Percentiles rank a stretch among this genome's conserved stretches.
Evolutionary conservation across 1,140 invertebrate genomes (phyloP).

Genomic region (Cydia fagiglandana): DNA sequence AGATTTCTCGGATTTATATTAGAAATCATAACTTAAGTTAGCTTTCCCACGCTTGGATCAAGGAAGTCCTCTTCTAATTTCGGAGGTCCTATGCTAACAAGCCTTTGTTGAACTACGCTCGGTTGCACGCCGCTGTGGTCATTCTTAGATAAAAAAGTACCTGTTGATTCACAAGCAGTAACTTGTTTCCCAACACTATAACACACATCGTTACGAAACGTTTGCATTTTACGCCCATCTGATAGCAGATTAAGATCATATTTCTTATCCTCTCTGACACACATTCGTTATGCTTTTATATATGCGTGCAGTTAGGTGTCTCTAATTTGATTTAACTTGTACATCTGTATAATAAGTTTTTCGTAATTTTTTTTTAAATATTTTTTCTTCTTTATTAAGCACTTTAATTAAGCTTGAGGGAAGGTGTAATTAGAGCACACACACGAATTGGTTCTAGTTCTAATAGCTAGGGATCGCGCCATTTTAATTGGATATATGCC

Average conservation of each 20-base stretch:
- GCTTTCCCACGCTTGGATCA: conserved; percentile 35
- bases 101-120: conserved; percentile 29
- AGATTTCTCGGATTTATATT: not conserved
- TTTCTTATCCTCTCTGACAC: conserved; percentile 26
- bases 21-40: not conserved
- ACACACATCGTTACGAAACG: conserved; percentile 38
- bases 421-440: too few relatives aligned
- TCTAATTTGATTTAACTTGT: not conserved
- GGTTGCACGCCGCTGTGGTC: conserved; percentile 25
- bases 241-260: conserved; percentile 45
- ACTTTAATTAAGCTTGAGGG: not conserved
- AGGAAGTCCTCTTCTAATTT: conserved; percentile 37
- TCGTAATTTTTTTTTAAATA: not conserved
- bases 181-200: conserved; percentile 44
- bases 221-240: conserved; percentile 44
- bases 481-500: not conserved
- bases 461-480: not conserved
- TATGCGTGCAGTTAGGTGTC: too few relatives aligned
- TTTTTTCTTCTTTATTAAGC: not conserved
- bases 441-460: not conserved
- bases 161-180: conserved; percentile 42
- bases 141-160: conserved; percentile 37
- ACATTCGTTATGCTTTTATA: not conserved
- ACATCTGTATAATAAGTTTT: not conserved
- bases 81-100: conserved; percentile 40